phyloP scores from a whole-genome alignment of 2,797 vertebrate genomes.

The Propithecus perrieri region DNA sequence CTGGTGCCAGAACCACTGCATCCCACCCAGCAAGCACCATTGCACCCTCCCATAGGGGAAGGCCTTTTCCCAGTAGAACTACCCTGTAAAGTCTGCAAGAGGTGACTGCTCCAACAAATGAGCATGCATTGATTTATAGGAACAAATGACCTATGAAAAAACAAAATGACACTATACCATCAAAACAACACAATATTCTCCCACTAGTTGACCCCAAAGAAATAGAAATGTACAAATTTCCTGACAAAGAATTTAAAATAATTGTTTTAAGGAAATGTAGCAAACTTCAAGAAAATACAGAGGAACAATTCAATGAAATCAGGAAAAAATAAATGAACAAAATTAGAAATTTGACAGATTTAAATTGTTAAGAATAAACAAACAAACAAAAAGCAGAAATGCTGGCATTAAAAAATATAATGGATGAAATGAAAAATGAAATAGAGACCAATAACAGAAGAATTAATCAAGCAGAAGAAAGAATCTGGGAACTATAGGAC shows the following conservation, averaged over 20 bases:
- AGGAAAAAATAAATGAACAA: not conserved
- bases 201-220: not conserved
- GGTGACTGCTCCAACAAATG: not conserved
- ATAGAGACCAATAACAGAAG: not conserved
- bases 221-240: not conserved
- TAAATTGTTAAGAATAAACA: not conserved
- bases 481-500: not conserved
- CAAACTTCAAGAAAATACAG: not conserved
- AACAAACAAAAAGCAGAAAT: not conserved
- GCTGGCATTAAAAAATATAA: not conserved
- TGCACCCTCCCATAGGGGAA: not conserved
- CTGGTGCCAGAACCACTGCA: not conserved
- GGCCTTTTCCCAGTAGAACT: not conserved
- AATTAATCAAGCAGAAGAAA: not conserved
- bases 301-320: not conserved
- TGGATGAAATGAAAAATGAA: not conserved
- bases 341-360: not conserved
- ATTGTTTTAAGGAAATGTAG: not conserved
- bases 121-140: not conserved
- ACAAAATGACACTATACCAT: not conserved
- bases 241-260: not conserved
- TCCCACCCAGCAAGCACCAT: not conserved
- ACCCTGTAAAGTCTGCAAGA: not conserved
- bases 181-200: not conserved
- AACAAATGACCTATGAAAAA: not conserved